Conservation (phyloP, 1,140 invertebrate species). For the Andricus grossulariae region DNA sequence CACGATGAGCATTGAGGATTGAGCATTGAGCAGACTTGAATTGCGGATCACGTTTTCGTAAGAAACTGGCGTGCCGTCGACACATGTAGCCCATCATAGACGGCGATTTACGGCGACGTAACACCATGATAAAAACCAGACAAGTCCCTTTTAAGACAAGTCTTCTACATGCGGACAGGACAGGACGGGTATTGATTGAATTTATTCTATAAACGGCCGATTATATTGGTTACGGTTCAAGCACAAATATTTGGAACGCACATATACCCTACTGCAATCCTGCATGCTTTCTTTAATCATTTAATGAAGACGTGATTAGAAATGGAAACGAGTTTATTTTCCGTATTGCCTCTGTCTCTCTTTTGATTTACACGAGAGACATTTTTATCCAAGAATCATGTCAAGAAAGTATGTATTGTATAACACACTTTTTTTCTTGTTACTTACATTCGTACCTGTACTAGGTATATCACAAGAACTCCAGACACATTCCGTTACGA, state of each 20-base stretch:
- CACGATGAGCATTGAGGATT: slow-evolving; percentile 9
- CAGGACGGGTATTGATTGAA: slow-evolving; percentile 67
- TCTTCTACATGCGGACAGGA: slow-evolving; percentile 46
- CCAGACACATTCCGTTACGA: too few species aligned
- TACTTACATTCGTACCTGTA: too few species aligned
- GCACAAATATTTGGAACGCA: slow-evolving; percentile 43
- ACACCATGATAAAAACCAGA: slow-evolving; percentile 51
- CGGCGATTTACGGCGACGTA: slow-evolving; percentile 70
- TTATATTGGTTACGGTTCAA: slow-evolving; percentile 53
- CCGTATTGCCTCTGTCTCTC: background rate
- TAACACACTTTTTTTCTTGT: background rate
- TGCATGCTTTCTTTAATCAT: slow-evolving; percentile 16
- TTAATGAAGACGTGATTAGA: slow-evolving; percentile 65
- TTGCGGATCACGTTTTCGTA: slow-evolving; percentile 68
- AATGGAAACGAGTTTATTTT: slow-evolving; percentile 51
- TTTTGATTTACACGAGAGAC: slow-evolving; percentile 19
- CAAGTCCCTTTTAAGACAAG: slow-evolving; percentile 61
- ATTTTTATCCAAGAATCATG: slow-evolving; percentile 18
- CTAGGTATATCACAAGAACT: too few species aligned
- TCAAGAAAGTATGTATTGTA: background rate
- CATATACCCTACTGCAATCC: background rate
- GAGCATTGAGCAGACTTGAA: slow-evolving; percentile 49
- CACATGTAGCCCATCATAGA: slow-evolving; percentile 74
- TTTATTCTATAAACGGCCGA: slow-evolving; percentile 69
- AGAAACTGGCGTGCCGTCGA: slow-evolving; percentile 70